A percentile compares a stretch with the other conserved stretches of the same genome.
phyloP scores from a whole-genome alignment of 2,113 vertebrate genomes.

The Colaptes auratus region DNA sequence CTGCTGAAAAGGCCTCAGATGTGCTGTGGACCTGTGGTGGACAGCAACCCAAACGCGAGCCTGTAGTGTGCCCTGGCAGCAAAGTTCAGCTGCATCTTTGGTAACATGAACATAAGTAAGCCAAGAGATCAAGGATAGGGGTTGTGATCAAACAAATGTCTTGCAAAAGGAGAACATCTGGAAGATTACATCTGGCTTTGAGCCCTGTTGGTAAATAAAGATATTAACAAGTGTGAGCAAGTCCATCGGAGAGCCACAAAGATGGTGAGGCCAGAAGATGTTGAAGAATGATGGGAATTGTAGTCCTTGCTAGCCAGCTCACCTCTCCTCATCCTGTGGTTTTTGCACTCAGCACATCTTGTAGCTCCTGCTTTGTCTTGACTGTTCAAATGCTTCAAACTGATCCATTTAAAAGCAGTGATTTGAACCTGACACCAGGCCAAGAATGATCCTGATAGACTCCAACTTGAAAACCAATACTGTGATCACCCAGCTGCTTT shows the following conservation, averaged over 20 bases:
- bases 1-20: background rate
- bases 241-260: background rate
- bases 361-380: background rate
- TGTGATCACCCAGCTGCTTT: background rate
- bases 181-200: background rate
- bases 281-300: background rate
- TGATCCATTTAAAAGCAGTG: background rate
- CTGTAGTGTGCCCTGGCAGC: too few relatives aligned
- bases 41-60: background rate
- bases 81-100: background rate
- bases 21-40: too few relatives aligned
- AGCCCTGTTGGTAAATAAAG: background rate
- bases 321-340: background rate
- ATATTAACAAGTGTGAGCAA: background rate
- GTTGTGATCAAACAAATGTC: background rate
- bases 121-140: background rate
- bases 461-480: background rate
- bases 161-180: background rate
- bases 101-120: too few relatives aligned
- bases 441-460: background rate
- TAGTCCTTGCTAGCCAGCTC: background rate
- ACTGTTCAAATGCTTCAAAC: background rate
- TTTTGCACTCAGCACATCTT: background rate
- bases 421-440: background rate
- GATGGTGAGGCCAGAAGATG: background rate